Evolutionary conservation across 2,797 vertebrate genomes (phyloP).

Genomic region (Sebastiscus albofasciatus): DNA sequence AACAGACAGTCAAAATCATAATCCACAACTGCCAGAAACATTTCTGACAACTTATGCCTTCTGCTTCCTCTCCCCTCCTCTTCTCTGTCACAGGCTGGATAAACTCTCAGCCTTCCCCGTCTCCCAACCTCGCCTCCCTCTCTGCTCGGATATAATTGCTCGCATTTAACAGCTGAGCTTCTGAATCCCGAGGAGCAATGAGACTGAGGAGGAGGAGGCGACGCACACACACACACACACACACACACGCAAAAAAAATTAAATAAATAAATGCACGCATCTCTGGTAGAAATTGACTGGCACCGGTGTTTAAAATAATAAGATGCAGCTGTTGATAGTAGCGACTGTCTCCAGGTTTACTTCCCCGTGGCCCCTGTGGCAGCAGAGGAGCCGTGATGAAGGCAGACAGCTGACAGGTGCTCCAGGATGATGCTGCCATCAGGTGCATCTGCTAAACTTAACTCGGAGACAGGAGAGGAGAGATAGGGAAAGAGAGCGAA

Average conservation of each 20-base stretch:
- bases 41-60: constrained; percentile 63
- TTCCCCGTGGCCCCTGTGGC: constrained; percentile 78
- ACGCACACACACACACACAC: not conserved
- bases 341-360: constrained; percentile 74
- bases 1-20: constrained; percentile 64
- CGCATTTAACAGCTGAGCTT: constrained; percentile 77
- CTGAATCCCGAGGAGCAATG: constrained; percentile 66
- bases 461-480: constrained; percentile 62
- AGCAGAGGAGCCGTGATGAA: constrained; percentile 80
- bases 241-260: not conserved
- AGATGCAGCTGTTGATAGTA: constrained; percentile 82
- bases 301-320: constrained; percentile 85
- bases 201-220: constrained; percentile 37
- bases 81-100: constrained; percentile 51
- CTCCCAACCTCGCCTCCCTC: constrained; percentile 34
- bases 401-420: constrained; percentile 86
- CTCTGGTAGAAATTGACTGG: constrained; percentile 76
- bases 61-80: constrained; percentile 42
- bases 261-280: constrained; percentile 56
- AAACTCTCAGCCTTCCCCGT: constrained; percentile 40
- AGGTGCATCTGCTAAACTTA: constrained; percentile 83
- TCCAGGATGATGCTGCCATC: constrained; percentile 81
- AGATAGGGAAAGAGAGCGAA: not conserved
- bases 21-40: constrained; percentile 72
- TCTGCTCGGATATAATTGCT: constrained; percentile 75